These are phyloP conservation scores for Andricus quercusramuli DNA, from an alignment of 2,888 invertebrate genomes.

Conservation along the genomic window DNA sequence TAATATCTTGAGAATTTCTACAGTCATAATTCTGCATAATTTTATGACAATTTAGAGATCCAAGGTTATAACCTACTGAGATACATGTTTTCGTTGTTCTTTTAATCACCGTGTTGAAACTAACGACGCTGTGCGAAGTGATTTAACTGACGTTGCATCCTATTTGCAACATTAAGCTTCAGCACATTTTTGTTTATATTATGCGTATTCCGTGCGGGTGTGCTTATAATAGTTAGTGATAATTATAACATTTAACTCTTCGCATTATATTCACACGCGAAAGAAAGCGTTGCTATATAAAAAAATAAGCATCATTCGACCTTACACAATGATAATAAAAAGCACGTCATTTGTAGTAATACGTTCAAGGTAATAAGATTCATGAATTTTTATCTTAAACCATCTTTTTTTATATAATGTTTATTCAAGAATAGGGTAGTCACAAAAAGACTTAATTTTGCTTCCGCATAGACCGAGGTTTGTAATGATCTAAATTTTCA, in stretches of 20 bases:
- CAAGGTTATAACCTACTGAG: slow-evolving; percentile 51
- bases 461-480: too few relatives aligned
- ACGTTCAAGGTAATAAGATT: too few relatives aligned
- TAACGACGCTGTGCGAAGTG: slow-evolving; percentile 50
- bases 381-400: too few relatives aligned
- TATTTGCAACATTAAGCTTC: slow-evolving; percentile 47
- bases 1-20: too few relatives aligned
- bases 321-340: not conserved
- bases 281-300: too few relatives aligned
- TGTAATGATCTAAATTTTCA: too few relatives aligned
- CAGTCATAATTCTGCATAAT: not conserved
- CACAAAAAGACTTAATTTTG: too few relatives aligned
- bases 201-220: not conserved
- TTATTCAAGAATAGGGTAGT: too few relatives aligned
- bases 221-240: not conserved
- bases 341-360: not conserved
- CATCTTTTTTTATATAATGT: too few relatives aligned
- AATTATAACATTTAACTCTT: not conserved
- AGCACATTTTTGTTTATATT: slow-evolving; percentile 16
- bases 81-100: slow-evolving; percentile 53
- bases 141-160: slow-evolving; percentile 53
- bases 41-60: not conserved
- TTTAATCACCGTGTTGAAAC: slow-evolving; percentile 56
- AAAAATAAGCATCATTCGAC: not conserved
- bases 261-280: not conserved